A percentile compares a stretch with the other conserved stretches of the same genome.
These are phyloP conservation scores for Hypotaenidia philippensis DNA, from an alignment of 2,797 vertebrate genomes.

Conservation along the genomic window DNA sequence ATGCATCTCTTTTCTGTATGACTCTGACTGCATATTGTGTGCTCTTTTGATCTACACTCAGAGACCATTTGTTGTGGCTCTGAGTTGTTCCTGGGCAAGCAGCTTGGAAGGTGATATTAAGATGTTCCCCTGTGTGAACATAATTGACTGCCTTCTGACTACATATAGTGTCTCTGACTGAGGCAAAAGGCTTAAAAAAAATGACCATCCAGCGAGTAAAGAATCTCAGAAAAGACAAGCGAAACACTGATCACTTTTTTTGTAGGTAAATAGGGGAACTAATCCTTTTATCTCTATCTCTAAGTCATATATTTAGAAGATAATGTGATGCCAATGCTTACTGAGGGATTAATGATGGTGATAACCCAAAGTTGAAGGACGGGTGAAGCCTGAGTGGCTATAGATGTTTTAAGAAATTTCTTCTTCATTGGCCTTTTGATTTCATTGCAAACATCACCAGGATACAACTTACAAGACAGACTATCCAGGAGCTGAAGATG, in stretches of 20 bases:
- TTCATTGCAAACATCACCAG: neutral
- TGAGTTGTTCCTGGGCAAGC: neutral
- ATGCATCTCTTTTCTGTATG: neutral
- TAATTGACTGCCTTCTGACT: neutral
- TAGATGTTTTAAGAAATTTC: neutral
- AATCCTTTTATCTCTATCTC: neutral
- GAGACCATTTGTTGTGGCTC: neutral
- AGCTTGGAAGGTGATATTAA: neutral
- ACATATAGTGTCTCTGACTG: neutral
- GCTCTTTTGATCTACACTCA: neutral
- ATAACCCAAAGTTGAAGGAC: neutral
- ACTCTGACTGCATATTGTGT: neutral
- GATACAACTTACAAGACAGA: neutral
- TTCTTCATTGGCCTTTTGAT: neutral
- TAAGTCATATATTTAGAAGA: neutral
- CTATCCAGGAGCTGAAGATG: neutral
- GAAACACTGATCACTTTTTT: neutral
- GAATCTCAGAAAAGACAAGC: neutral
- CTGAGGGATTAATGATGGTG: neutral
- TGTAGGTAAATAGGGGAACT: neutral
- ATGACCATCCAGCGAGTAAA: neutral
- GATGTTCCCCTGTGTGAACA: neutral
- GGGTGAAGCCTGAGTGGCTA: neutral
- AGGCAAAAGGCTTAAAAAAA: neutral
- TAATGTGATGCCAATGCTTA: neutral